These are phyloP conservation scores for Dione vanillae DNA, from an alignment of 2,888 invertebrate species.

Conservation along the genomic window DNA sequence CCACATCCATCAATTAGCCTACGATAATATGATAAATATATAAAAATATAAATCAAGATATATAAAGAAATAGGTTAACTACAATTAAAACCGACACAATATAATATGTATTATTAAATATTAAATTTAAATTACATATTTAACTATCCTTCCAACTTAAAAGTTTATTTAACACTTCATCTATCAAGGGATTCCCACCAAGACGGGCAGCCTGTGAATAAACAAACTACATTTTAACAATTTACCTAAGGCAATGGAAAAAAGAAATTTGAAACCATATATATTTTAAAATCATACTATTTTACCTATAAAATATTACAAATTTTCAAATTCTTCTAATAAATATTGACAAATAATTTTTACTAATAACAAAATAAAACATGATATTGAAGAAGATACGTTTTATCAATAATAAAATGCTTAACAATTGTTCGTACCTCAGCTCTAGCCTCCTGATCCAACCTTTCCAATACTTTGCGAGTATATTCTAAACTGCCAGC, in stretches of 20 bases:
- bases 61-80: too few relatives aligned
- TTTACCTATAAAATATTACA: not conserved
- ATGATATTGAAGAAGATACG: too few relatives aligned
- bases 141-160: constrained; percentile 7
- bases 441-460: constrained; percentile 30
- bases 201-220: constrained; percentile 33
- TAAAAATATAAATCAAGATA: too few relatives aligned
- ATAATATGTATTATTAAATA: too few relatives aligned
- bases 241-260: not conserved
- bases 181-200: constrained; percentile 35
- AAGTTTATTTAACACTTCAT: constrained; percentile 32
- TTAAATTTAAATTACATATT: not conserved
- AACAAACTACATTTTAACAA: not conserved
- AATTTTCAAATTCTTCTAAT: not conserved
- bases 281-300: too few relatives aligned
- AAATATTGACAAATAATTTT: not conserved
- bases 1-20: too few relatives aligned
- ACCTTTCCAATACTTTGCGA: constrained; percentile 21
- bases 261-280: too few relatives aligned
- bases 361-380: too few relatives aligned
- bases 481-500: constrained; percentile 42
- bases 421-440: constrained; percentile 30
- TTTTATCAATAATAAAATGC: not conserved
- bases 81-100: too few relatives aligned
- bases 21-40: too few relatives aligned